A percentile compares a stretch with the other conserved stretches of the same genome.
These are phyloP conservation scores for Myotis yumanensis DNA, from an alignment of 2,113 vertebrate genomes.

Conservation along the genomic window DNA sequence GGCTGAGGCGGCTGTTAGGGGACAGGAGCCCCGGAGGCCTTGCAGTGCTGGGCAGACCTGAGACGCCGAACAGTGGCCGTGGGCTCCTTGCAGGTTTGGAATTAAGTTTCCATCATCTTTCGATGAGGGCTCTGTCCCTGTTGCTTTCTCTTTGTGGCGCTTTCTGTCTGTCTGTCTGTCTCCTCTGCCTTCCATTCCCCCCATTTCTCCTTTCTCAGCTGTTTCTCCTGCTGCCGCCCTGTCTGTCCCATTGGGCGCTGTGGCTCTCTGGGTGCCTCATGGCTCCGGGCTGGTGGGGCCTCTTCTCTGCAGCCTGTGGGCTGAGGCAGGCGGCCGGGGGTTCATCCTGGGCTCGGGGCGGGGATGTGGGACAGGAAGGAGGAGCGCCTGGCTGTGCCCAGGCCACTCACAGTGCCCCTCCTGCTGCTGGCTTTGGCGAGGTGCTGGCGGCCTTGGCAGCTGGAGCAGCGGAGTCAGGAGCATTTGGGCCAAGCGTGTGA, in stretches of 20 bases:
- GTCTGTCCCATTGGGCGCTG: background rate
- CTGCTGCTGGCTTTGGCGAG: background rate
- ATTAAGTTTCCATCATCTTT: background rate
- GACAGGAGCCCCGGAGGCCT: background rate
- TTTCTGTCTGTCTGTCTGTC: background rate
- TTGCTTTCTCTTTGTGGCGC: background rate
- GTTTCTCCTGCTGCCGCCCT: background rate
- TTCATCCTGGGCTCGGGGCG: too few relatives aligned
- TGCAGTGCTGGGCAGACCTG: background rate
- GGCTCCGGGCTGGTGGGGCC: background rate
- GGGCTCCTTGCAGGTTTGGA: background rate
- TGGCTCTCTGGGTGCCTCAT: background rate
- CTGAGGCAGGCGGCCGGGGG: background rate
- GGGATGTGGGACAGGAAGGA: background rate
- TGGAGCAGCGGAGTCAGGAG: background rate
- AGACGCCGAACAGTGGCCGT: background rate
- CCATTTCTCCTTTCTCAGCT: background rate
- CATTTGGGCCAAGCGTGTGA: slow-evolving; percentile 41
- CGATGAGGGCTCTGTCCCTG: background rate
- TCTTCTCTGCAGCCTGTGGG: background rate
- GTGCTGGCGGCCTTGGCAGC: slow-evolving; percentile 18
- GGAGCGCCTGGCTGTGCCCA: background rate
- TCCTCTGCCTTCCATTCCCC: background rate
- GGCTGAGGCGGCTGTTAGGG: background rate
- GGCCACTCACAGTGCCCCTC: background rate